Conservation (phyloP, 2,888 invertebrate genomes). For the Thera obeliscata region DNA sequence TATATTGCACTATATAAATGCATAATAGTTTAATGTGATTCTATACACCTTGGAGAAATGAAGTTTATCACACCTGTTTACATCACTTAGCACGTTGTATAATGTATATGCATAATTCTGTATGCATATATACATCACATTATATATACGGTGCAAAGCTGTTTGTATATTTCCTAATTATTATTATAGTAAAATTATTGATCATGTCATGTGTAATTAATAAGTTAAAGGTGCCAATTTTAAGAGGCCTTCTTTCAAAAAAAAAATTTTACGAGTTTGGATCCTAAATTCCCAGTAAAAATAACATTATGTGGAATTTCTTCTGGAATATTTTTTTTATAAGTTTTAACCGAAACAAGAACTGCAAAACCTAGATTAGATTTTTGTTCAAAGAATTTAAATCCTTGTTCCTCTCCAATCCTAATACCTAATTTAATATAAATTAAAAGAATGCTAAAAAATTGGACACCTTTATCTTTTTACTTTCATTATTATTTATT, state of each 20-base stretch:
- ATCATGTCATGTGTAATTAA: constrained; percentile 1
- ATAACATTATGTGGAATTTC: too few species aligned
- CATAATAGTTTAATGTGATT: constrained; percentile 8
- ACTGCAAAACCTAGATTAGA: too few species aligned
- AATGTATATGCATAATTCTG: too few species aligned
- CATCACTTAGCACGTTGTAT: constrained; percentile 1
- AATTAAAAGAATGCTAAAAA: background rate
- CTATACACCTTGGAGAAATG: constrained; percentile 2
- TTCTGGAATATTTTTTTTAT: too few species aligned
- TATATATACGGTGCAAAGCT: background rate
- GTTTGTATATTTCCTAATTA: constrained; percentile 1
- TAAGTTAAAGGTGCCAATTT: background rate
- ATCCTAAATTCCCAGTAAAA: too few species aligned
- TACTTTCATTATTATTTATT: constrained; percentile 16
- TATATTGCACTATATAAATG: constrained; percentile 14
- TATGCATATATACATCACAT: too few species aligned
- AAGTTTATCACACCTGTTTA: constrained; percentile 7
- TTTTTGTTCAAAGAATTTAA: too few species aligned
- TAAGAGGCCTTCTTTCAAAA: background rate
- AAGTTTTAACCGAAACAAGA: too few species aligned
- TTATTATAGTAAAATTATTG: background rate
- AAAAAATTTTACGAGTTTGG: too few species aligned
- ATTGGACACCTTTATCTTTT: background rate
- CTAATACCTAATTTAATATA: background rate
- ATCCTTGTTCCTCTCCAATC: too few species aligned